Evolutionary conservation across 2,113 vertebrate genomes (phyloP).

Genomic region (Petrocephalus zakoni): DNA sequence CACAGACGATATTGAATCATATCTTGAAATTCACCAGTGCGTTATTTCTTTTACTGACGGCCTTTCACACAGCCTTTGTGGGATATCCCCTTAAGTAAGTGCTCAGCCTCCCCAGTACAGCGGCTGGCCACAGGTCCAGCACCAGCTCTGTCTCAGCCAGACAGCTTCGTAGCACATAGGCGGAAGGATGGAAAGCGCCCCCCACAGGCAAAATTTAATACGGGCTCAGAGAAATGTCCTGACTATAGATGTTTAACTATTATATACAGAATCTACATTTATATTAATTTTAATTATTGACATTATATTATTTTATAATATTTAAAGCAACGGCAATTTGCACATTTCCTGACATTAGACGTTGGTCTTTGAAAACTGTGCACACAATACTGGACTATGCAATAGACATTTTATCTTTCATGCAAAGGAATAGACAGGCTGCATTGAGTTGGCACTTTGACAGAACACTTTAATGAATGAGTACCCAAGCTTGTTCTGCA

Average conservation of each 20-base stretch:
- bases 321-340: too few relatives aligned
- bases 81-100: neutral
- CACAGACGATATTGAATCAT: too few relatives aligned
- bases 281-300: too few relatives aligned
- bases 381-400: too few relatives aligned
- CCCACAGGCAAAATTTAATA: neutral
- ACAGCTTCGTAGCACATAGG: neutral
- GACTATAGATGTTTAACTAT: neutral
- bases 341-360: too few relatives aligned
- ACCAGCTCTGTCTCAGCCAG: neutral
- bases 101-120: neutral
- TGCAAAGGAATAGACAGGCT: neutral
- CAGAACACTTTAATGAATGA: neutral
- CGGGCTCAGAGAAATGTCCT: neutral
- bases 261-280: too few relatives aligned
- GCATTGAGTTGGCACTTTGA: neutral
- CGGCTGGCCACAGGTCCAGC: neutral
- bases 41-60: neutral
- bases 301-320: too few relatives aligned
- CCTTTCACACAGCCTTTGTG: neutral
- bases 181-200: neutral
- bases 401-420: too few relatives aligned
- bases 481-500: neutral
- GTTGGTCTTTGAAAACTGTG: too few relatives aligned
- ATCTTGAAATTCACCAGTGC: too few relatives aligned